Percentiles rank a stretch among this genome's conserved stretches.
These are phyloP conservation scores for Luehdorfia chinensis DNA, from an alignment of 1,140 invertebrate species.

Conservation along the genomic window DNA sequence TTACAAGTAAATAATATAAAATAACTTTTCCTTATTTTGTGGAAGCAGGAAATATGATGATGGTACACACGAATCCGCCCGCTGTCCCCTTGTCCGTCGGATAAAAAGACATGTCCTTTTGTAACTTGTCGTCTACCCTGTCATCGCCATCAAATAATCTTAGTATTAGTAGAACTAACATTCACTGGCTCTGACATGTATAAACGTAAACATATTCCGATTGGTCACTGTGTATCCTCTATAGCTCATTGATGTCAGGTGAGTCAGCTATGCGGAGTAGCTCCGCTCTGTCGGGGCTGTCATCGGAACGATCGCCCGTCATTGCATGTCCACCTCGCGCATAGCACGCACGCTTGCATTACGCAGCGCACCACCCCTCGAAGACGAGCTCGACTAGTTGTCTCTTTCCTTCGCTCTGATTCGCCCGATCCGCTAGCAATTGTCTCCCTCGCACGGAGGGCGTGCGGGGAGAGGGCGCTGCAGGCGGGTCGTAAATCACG, in stretches of 20 bases:
- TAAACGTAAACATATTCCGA: slow-evolving; percentile 25
- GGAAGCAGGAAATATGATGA: no score
- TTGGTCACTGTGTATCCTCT: slow-evolving; percentile 42
- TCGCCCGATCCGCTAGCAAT: slow-evolving; percentile 18
- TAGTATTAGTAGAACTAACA: no score
- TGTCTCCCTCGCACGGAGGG: slow-evolving; percentile 48
- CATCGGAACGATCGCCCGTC: slow-evolving; percentile 67
- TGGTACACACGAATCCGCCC: slow-evolving; percentile 63
- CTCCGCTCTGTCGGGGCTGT: slow-evolving; percentile 57
- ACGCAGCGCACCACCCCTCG: slow-evolving; percentile 72
- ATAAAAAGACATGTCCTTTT: slow-evolving; percentile 59
- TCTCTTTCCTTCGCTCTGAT: slow-evolving; percentile 47
- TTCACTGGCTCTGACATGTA: no score
- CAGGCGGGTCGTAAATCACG: slow-evolving; percentile 76
- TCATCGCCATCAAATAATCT: slow-evolving; percentile 31
- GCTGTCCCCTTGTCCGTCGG: slow-evolving; percentile 52
- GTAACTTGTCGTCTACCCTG: slow-evolving; percentile 57
- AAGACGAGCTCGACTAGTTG: slow-evolving; percentile 40
- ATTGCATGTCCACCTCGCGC: slow-evolving; percentile 72
- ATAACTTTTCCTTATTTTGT: no score
- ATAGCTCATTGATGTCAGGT: slow-evolving; percentile 54
- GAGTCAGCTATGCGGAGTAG: slow-evolving; percentile 58
- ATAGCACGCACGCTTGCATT: slow-evolving; percentile 74
- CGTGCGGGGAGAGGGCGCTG: slow-evolving; percentile 64
- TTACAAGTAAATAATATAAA: no score